Evolutionary conservation across 2,113 vertebrate species (phyloP).

Genomic region (Bubo scandiacus): DNA sequence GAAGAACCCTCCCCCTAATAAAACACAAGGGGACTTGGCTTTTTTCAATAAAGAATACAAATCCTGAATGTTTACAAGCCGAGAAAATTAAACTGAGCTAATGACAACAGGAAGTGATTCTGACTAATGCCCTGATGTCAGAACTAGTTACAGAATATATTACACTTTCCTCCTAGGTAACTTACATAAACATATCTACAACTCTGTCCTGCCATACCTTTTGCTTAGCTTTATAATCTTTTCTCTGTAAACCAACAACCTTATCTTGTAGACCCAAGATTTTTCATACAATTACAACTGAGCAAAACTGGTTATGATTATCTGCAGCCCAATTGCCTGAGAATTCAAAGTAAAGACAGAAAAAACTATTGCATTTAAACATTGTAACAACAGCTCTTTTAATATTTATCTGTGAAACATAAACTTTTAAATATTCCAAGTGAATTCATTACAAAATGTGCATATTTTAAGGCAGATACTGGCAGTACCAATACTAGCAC

Average conservation of each 20-base stretch:
- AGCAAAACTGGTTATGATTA: not conserved
- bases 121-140: not conserved
- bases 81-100: not conserved
- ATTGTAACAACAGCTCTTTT: not conserved
- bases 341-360: not conserved
- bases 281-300: not conserved
- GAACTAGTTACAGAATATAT: not conserved
- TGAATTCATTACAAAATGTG: rapidly evolving
- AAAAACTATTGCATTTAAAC: not conserved
- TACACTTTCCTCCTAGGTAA: not conserved
- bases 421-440: not conserved
- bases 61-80: not conserved
- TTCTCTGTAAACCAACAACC: not conserved
- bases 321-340: not conserved
- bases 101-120: not conserved
- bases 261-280: not conserved
- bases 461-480: not conserved
- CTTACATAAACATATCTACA: not conserved
- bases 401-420: not conserved
- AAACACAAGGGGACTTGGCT: rapidly evolving
- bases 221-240: not conserved
- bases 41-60: not conserved
- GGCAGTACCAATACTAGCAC: not conserved
- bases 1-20: not conserved
- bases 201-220: not conserved